Base-by-base conservation (phyloP, 2,797 vertebrate genomes). In the Xiphorhynchus erythropygius region DNA sequence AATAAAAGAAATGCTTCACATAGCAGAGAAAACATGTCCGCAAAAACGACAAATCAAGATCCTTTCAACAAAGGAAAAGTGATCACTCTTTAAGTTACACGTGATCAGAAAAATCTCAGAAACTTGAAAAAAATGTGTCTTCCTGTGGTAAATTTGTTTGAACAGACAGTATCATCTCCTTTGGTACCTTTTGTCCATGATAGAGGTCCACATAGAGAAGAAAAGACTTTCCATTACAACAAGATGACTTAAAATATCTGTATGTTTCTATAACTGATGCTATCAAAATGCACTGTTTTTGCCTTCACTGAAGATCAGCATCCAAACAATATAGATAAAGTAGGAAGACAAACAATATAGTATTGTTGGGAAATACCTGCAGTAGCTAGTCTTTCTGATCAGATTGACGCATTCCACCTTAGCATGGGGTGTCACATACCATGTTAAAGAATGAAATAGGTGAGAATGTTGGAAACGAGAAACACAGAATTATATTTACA, bases 51-150 rank as follows among this genome's bases (percentile, higher is more conserved):
- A 46, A 62, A 50, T 14, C 13, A 35, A 80, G 11, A 69, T 52
- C 14, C 7, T 80, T 64, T 64, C 55, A 89, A 2, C 33, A 55
- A 42, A 32, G 37, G 37, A 37, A 10, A 41, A 63, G 25, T 5
- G 7, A 50, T 60, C 5, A 1, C 22, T 17, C 35, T 76, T 55
- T 18, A 41, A 46, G 4, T 70, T 57, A 37, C 16, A 18, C 1
- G 4, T 28, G 53, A 68, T 67, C 37, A 87, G 68, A 39, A 62
- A 23, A 63, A 57, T 49, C 35, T 46, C 35, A 50, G 53, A 55
- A 14, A 47, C 17, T 2, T 70, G 37, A 37, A 75, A 52, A 74
- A 28, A 32, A 13, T 0, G 0, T 9, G 4, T 37, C 46, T 56
- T 74, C 6, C 28, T 44, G 18, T 35, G 15, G 24, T 44, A 49